phyloP scores from a whole-genome alignment of 2,888 invertebrate species.

The Agrochola lota region DNA sequence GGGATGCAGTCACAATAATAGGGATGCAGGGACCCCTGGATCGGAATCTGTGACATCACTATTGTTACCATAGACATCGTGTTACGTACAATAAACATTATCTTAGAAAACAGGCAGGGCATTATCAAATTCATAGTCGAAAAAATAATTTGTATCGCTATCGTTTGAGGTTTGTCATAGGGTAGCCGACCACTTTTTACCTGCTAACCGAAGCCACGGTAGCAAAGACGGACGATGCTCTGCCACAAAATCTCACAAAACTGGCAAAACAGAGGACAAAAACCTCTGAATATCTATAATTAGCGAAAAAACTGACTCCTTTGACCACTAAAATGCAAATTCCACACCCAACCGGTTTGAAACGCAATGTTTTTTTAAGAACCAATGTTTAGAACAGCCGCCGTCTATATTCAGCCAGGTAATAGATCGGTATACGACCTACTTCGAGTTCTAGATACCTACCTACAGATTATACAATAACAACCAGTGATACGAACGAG shows the following conservation, averaged over 20 bases:
- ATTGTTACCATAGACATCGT: constrained; percentile 18
- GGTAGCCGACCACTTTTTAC: constrained; percentile 35
- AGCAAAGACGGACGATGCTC: constrained; percentile 23
- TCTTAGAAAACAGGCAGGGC: not conserved
- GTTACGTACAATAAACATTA: not conserved
- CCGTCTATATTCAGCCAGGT: constrained; percentile 69
- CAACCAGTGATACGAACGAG: constrained; percentile 50
- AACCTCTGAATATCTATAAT: constrained; percentile 56
- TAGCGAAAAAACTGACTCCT: constrained; percentile 56
- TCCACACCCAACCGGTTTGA: constrained; percentile 63
- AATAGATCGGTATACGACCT: constrained; percentile 73
- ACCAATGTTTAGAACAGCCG: constrained; percentile 58
- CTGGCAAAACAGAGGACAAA: constrained; percentile 49
- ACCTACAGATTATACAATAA: constrained; percentile 61
- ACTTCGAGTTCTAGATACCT: constrained; percentile 70
- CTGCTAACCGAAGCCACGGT: constrained; percentile 24
- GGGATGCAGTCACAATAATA: constrained; percentile 28
- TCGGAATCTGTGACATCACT: constrained; percentile 24
- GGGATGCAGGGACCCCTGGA: constrained; percentile 4
- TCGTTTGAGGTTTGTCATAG: constrained; percentile 7
- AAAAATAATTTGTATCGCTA: not conserved
- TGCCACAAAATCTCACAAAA: constrained; percentile 41
- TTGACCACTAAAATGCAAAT: constrained; percentile 62
- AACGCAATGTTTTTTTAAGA: constrained; percentile 54
- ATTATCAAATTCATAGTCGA: constrained; percentile 5